Percentiles rank a stretch among this genome's conserved stretches.
phyloP scores from a whole-genome alignment of 2,113 vertebrate species.

The Rhinopithecus roxellana region DNA sequence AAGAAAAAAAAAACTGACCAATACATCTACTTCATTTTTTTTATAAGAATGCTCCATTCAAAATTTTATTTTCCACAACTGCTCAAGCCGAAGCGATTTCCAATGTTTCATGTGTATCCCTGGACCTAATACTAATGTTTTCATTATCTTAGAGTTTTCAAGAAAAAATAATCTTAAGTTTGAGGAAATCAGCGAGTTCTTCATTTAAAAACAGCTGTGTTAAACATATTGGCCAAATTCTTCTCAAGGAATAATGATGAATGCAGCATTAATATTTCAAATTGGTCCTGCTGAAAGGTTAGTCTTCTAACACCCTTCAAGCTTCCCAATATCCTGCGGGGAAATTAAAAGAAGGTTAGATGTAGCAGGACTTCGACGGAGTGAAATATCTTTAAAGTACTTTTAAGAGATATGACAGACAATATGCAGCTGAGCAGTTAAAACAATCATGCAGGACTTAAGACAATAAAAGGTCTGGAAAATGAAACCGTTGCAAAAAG shows the following conservation, averaged over 20 bases:
- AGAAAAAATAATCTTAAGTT: neutral
- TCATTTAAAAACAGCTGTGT: slow-evolving; percentile 54
- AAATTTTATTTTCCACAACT: neutral
- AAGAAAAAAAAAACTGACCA: neutral
- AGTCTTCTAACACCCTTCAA: slow-evolving; percentile 45
- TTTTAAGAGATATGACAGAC: slow-evolving; percentile 44
- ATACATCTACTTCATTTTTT: neutral
- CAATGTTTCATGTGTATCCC: neutral
- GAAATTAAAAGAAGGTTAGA: slow-evolving; percentile 61
- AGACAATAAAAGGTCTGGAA: neutral
- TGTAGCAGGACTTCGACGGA: neutral
- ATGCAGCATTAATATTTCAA: slow-evolving; percentile 42
- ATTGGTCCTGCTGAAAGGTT: slow-evolving; percentile 1
- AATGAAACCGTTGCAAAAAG: neutral
- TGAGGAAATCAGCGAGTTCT: neutral
- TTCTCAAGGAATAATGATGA: neutral
- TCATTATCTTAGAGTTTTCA: neutral
- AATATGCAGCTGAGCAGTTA: neutral
- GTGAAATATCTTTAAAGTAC: slow-evolving; percentile 38
- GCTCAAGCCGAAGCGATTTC: neutral
- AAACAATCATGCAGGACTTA: slow-evolving; percentile 21
- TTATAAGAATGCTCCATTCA: neutral
- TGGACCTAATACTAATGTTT: neutral
- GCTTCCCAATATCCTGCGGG: slow-evolving; percentile 60
- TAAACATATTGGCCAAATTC: slow-evolving; percentile 5